Evolutionary conservation across 2,797 vertebrate genomes (phyloP), one percentile per base, ranked within the genome.

Genomic region (Chrysocyon brachyurus): DNA sequence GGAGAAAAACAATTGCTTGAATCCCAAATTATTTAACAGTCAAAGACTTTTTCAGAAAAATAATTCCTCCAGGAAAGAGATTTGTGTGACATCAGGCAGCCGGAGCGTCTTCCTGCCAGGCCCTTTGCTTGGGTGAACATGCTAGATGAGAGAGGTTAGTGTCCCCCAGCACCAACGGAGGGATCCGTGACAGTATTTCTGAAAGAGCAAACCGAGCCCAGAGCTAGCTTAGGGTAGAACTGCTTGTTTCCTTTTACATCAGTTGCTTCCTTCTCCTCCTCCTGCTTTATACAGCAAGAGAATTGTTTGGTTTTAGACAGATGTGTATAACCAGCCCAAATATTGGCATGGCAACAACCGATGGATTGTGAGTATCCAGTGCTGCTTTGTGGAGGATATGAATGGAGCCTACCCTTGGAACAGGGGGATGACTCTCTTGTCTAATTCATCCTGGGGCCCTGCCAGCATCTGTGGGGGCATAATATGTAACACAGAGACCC

Each of bases 221-320:
- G 96, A 97, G 93, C 90, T 93, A 93, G 94, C 93, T 94, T 97
- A 70, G 96, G 92, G 83, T 95, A 77, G 96, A 81, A 63, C 96
- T 93, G 59, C 93, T 95, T 78, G 90, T 97, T 86, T 93, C 81
- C 95, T 4, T 46, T 98, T 92, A 70, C 95, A 98, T 98, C 92
- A 97, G 88, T 97, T 77, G 91, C 96, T 98, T 98, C 97, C 92
- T 96, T 97, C 92, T 97, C 90, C 78, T 64, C 87, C 97, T 98
- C 94, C 84, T 97, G 90, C 86, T 96, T 96, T 84, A 87, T 84
- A 98, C 98, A 99, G 98, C 98, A 77, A 31, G 87, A 0, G 52
- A 94, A 98, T 98, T 99, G 98, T 99, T 98, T 98, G 16, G 22
- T 15, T 92, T 95, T 12, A 85, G 98, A 98, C 98, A 98, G 98